phyloP scores from a whole-genome alignment of 2,797 vertebrate species.

The Cuculus canorus region DNA sequence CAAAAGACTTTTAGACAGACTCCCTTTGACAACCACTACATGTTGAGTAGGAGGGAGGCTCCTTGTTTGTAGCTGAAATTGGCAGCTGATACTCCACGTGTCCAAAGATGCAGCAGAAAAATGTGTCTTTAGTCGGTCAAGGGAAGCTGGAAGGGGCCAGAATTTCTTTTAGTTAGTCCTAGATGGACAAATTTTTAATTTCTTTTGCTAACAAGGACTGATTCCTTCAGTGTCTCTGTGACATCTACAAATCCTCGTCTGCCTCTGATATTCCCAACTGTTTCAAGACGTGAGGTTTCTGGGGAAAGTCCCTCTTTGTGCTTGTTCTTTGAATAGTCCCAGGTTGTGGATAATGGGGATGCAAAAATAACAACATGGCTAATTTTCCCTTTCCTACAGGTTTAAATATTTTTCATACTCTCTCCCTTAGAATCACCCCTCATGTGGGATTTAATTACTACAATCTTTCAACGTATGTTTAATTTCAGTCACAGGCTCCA shows the following conservation, averaged over 20 bases:
- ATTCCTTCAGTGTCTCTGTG: neutral
- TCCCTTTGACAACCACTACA: neutral
- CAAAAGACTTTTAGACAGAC: neutral
- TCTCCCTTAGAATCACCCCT: neutral
- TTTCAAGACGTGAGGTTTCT: neutral
- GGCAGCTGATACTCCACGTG: neutral
- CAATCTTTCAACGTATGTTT: neutral
- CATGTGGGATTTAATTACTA: neutral
- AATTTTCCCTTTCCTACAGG: neutral
- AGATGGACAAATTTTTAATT: neutral
- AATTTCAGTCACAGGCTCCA: neutral
- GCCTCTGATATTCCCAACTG: neutral
- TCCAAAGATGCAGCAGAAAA: neutral
- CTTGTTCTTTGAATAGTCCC: neutral
- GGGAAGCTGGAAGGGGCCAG: neutral
- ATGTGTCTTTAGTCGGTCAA: neutral
- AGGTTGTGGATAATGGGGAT: neutral
- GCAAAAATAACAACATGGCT: neutral
- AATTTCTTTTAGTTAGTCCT: neutral
- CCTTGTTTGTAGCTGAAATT: neutral
- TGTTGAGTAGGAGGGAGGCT: neutral
- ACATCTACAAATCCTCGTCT: neutral
- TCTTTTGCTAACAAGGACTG: neutral
- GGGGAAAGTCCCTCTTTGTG: neutral
- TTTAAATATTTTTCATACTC: neutral